These are phyloP conservation scores for Centropus bengalensis DNA, from an alignment of 2,113 vertebrate species.

Conservation along the genomic window DNA sequence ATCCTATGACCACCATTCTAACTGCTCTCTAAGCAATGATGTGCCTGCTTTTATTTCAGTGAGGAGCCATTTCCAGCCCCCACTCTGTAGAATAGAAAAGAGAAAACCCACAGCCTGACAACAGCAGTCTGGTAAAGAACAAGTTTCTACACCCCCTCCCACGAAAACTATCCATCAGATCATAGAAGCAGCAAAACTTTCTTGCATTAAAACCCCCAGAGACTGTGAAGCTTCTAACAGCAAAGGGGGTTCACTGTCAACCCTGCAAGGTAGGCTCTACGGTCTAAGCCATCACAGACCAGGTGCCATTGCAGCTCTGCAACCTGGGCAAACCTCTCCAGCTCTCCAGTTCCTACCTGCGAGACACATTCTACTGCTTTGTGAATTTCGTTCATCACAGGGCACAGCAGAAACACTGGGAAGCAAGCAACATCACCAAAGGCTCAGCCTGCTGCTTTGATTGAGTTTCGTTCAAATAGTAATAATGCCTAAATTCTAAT, in stretches of 20 bases:
- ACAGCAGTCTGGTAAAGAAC: neutral
- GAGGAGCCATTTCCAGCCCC: neutral
- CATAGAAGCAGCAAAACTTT: neutral
- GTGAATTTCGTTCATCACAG: neutral
- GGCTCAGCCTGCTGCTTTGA: neutral
- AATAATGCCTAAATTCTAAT: neutral
- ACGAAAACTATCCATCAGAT: neutral
- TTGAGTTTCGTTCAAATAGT: neutral
- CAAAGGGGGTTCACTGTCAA: neutral
- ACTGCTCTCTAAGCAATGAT: neutral
- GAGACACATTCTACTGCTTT: neutral
- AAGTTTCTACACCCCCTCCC: neutral
- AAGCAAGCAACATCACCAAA: neutral
- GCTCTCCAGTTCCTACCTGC: neutral
- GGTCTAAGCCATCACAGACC: neutral
- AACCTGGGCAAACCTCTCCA: neutral
- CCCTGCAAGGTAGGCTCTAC: neutral
- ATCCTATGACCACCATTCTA: neutral
- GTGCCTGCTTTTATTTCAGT: neutral
- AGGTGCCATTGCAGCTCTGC: neutral
- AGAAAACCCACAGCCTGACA: neutral
- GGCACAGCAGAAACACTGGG: neutral
- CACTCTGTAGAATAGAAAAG: neutral
- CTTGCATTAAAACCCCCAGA: neutral
- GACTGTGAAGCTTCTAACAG: neutral